Base-by-base conservation (phyloP, 2,113 vertebrate genomes). In the Sinocyclocheilus anshuiensis region DNA sequence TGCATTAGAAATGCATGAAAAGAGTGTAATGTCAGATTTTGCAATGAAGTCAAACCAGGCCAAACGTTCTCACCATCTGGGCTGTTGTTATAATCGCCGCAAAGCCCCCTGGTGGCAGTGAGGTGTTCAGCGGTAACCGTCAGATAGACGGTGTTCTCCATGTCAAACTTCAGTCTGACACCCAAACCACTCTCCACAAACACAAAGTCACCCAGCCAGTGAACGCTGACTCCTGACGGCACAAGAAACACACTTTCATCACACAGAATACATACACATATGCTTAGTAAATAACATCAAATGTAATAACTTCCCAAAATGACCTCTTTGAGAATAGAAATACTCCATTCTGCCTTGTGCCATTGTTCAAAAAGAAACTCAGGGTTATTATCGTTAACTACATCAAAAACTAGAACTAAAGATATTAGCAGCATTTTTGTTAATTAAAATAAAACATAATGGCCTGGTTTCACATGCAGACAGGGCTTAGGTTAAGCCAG, bases 141-240 rank as follows among this genome's bases (percentile, higher is more conserved):
- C 84, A 99, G 84, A 0, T 96, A 95, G 29, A 96, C 86, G 0
- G 94, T 96, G 89, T 90, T 93, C 18, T 6, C 87, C 82, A 95
- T 36, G 63, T 98, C 97, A 11, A 94, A 95, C 91, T 94, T 94
- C 39, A 97, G 90, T 33, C 94, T 86, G 2, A 97, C 93, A 0
- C 97, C 97, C 22, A 97, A 92, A 4, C 94, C 95, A 0, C 97
- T 97, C 0, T 96, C 97, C 90, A 98, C 93, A 3, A 97, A 96
- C 87, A 98, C 91, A 92, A 97, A 97, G 86, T 97, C 97, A 0
- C 97, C 98, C 0, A 96, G 93, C 97, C 97, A 99, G 6, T 94
- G 94, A 48, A 97, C 87, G 12, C 95, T 95, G 84, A 98, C 94
- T 26, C 97, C 97, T 99, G 2, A 78, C 16, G 39, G 29, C 16